Evolutionary conservation across 1,140 invertebrate species (phyloP), one percentile per base, ranked within the genome.

Genomic region (Calephelis virginiensis): DNA sequence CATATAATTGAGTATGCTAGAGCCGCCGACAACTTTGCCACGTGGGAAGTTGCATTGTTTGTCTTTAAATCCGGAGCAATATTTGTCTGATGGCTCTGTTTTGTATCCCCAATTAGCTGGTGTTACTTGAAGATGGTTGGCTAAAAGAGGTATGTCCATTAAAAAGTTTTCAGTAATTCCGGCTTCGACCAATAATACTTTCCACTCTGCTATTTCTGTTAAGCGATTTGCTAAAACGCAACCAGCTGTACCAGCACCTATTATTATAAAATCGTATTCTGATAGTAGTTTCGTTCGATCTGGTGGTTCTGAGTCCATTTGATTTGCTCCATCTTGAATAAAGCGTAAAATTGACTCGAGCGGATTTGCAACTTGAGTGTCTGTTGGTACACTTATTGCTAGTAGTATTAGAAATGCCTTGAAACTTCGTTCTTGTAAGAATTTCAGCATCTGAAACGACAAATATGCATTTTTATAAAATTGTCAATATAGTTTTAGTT

Each of bases 1-100:
- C 97, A 98, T 97, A 69, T 97, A 97, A 80, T 98, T 98, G 0
- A 98, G 85, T 0, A 96, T 95, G 56, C 95, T 96, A 0, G 95
- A 97, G 1, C 97, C 97, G 8, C 97, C 97, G 75, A 97, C 92
- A 0, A 96, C 95, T 82, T 96, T 96, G 3, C 95, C 95, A 61
- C 95, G 88, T 0, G 96, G 95, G 93, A 93, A 96, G 65, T 95
- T 94, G 78, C 96, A 94, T 38, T 90, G 91, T 64, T 92, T 91
- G 62, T 93, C 92, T 61, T 93, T 92, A 77, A 93, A 93, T 4
- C 92, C 92, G 12, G 90, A 86, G 67, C 92, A 93, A 66, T 92
- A 92, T 64, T 83, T 91, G 10, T 90, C 83, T 4, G 92, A 93
- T 0, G 93, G 92, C 74, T 92, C 85, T 5, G 93, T 94, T 84